These are phyloP conservation scores for Chaetodon trifasciatus DNA, from an alignment of 2,797 vertebrate genomes.

Conservation along the genomic window DNA sequence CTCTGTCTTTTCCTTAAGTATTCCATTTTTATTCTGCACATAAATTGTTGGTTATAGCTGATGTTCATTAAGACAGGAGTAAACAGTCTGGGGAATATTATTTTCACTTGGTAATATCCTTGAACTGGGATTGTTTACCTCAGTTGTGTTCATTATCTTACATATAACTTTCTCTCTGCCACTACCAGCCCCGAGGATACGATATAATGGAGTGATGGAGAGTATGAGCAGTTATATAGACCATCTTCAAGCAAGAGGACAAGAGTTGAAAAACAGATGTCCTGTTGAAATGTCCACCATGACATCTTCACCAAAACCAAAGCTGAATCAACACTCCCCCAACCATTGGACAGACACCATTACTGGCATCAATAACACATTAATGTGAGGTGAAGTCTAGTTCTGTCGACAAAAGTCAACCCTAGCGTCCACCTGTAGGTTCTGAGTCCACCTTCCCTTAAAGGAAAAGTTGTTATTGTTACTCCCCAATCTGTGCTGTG, in stretches of 20 bases:
- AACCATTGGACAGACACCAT: not conserved
- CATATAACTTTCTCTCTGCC: conserved; percentile 13
- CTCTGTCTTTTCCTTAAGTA: not conserved
- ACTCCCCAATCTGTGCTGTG: not conserved
- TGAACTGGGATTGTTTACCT: conserved; percentile 23
- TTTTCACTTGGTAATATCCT: conserved; percentile 9
- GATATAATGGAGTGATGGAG: conserved; percentile 19
- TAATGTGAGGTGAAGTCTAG: conserved; percentile 12
- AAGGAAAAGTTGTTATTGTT: not conserved
- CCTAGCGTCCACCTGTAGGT: not conserved
- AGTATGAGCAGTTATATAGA: not conserved
- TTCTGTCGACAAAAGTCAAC: not conserved
- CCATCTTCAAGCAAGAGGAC: conserved; percentile 16
- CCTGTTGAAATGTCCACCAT: not conserved
- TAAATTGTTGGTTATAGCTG: not conserved
- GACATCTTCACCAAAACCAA: not conserved
- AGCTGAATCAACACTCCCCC: not conserved
- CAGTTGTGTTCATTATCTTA: conserved; percentile 29
- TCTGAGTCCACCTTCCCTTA: not conserved
- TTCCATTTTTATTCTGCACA: not conserved
- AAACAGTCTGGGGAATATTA: conserved; percentile 1
- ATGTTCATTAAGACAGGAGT: conserved; percentile 23
- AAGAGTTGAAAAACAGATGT: conserved; percentile 7
- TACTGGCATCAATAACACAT: not conserved
- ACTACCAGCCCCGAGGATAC: conserved; percentile 18